phyloP scores from a whole-genome alignment of 1,140 invertebrate species.

The Lepidurus couesii region DNA sequence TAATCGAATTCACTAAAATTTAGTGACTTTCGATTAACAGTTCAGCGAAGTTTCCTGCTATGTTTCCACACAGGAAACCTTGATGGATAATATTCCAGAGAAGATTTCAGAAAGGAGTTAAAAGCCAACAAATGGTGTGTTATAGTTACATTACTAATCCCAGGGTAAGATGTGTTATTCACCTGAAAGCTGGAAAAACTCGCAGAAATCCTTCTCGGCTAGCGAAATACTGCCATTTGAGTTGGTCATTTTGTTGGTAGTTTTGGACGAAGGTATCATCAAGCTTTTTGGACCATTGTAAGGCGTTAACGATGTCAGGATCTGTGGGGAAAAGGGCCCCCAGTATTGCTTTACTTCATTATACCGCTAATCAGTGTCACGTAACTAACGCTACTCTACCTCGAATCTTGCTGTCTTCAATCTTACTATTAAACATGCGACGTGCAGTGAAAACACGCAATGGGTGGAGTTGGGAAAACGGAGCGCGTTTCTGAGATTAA shows the following conservation, averaged over 20 bases:
- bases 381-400: slow-evolving; percentile 1
- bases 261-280: slow-evolving; percentile 48
- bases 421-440: neutral
- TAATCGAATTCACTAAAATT: too few species aligned
- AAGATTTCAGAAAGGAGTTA: neutral
- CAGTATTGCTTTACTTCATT: neutral
- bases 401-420: neutral
- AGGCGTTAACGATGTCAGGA: slow-evolving; percentile 46
- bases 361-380: neutral
- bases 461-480: neutral
- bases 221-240: slow-evolving; percentile 53
- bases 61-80: neutral
- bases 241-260: slow-evolving; percentile 42
- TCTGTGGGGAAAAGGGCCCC: slow-evolving; percentile 37
- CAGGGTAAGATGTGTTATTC: neutral
- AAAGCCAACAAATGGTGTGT: neutral
- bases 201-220: slow-evolving; percentile 50
- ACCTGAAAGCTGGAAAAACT: slow-evolving; percentile 47
- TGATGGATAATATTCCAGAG: neutral
- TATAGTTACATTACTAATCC: neutral
- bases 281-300: slow-evolving; percentile 47
- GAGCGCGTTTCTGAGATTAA: neutral
- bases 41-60: too few species aligned
- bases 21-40: too few species aligned
- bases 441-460: neutral